Percentiles rank a stretch among this genome's conserved stretches.
Evolutionary conservation across 1,140 invertebrate species (phyloP).

Genomic region (Riptortus pedestris): DNA sequence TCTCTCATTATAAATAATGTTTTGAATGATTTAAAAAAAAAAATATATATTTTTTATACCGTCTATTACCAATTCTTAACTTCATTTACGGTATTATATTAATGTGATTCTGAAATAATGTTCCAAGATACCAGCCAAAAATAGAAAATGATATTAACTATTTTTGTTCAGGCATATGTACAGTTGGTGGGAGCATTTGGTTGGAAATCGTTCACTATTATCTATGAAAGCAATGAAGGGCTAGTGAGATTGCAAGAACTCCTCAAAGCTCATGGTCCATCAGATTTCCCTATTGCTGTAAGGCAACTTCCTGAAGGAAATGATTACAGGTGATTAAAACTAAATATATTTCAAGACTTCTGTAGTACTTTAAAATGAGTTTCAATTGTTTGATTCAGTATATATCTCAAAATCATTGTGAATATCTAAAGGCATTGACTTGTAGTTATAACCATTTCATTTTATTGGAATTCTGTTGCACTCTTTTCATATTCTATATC

Average conservation of each 20-base stretch:
- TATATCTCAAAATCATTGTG: neutral
- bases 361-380: neutral
- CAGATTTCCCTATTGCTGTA: conserved; percentile 68
- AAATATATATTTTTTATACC: no score
- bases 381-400: conserved; percentile 2
- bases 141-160: no score
- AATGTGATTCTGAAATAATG: no score
- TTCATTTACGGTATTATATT: no score
- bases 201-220: conserved; percentile 89
- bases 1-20: no score
- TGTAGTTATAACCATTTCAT: neutral
- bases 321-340: conserved; percentile 56
- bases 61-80: no score
- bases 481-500: no score
- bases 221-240: conserved; percentile 91
- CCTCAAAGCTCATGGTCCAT: conserved; percentile 76
- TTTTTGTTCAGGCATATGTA: conserved; percentile 78
- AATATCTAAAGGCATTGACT: neutral
- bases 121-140: no score
- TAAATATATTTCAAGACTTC: no score
- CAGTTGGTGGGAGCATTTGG: conserved; percentile 79
- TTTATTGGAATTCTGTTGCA: no score
- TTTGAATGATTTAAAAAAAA: no score
- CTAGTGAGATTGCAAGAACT: conserved; percentile 84
- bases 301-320: conserved; percentile 65